Evolutionary conservation across 2,113 vertebrate species (phyloP).

Genomic region (Acrocephalus kingi): DNA sequence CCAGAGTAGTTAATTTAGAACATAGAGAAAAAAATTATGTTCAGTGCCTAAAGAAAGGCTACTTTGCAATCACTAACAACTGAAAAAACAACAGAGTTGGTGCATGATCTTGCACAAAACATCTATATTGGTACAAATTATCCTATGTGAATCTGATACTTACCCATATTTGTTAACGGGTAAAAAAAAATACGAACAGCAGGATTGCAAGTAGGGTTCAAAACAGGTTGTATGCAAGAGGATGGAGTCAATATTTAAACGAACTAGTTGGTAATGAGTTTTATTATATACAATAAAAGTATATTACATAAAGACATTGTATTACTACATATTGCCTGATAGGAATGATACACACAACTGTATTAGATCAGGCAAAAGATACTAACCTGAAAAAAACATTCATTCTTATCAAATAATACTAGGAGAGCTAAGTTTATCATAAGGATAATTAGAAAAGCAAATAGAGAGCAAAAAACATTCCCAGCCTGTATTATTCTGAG

Average conservation of each 20-base stretch:
- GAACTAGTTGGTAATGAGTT: not conserved
- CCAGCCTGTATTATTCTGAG: not conserved
- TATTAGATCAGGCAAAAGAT: not conserved
- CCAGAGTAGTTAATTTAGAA: not conserved
- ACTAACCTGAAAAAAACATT: not conserved
- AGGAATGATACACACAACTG: not conserved
- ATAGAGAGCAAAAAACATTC: not conserved
- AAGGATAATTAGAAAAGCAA: slow-evolving; percentile 5
- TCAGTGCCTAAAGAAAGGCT: not conserved
- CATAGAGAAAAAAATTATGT: not conserved
- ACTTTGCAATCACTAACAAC: not conserved
- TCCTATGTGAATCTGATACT: not conserved
- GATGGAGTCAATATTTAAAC: not conserved
- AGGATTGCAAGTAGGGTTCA: not conserved
- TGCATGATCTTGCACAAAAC: not conserved
- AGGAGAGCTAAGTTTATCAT: not conserved
- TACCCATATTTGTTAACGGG: not conserved
- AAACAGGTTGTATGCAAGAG: not conserved
- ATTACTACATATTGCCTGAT: not conserved
- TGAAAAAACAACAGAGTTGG: not conserved
- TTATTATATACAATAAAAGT: slow-evolving; percentile 6
- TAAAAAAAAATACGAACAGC: not conserved
- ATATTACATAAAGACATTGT: not conserved
- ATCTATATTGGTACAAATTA: not conserved
- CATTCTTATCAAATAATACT: not conserved